These are phyloP conservation scores for Nerophis lumbriciformis DNA, from an alignment of 2,113 vertebrate genomes.

Conservation along the genomic window DNA sequence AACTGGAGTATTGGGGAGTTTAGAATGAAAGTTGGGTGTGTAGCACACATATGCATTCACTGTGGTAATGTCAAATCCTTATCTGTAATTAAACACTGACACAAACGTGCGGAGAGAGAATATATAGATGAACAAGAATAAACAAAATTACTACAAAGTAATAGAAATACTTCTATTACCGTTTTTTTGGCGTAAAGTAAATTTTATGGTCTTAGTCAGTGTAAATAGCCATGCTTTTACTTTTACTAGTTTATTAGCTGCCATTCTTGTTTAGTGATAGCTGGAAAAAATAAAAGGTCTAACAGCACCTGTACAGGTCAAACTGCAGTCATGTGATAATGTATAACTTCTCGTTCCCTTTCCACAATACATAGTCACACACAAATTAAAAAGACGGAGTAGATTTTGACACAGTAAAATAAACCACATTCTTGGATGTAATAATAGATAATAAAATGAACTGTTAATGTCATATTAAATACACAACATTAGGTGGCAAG, in stretches of 20 bases:
- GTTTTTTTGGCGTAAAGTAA: background rate
- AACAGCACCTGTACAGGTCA: background rate
- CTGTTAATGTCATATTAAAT: too few species aligned
- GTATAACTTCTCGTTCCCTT: background rate
- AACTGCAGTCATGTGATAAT: background rate
- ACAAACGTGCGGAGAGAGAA: background rate
- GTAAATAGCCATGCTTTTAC: background rate
- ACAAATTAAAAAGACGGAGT: too few species aligned
- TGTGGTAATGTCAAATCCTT: background rate
- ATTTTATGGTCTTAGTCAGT: background rate
- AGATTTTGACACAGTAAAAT: too few species aligned
- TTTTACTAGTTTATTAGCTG: background rate
- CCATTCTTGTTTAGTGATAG: background rate
- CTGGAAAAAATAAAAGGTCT: background rate
- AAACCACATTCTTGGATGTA: too few species aligned
- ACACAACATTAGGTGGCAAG: too few species aligned
- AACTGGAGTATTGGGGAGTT: conserved; percentile 17
- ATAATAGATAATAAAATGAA: too few species aligned
- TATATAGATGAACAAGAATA: background rate
- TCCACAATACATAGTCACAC: too few species aligned
- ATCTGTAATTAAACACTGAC: background rate
- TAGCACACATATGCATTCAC: background rate
- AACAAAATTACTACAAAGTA: background rate
- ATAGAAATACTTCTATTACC: background rate
- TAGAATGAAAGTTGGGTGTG: conserved; percentile 20